Conservation (phyloP, 2,797 vertebrate species). For the Peromyscus aztecus region DNA sequence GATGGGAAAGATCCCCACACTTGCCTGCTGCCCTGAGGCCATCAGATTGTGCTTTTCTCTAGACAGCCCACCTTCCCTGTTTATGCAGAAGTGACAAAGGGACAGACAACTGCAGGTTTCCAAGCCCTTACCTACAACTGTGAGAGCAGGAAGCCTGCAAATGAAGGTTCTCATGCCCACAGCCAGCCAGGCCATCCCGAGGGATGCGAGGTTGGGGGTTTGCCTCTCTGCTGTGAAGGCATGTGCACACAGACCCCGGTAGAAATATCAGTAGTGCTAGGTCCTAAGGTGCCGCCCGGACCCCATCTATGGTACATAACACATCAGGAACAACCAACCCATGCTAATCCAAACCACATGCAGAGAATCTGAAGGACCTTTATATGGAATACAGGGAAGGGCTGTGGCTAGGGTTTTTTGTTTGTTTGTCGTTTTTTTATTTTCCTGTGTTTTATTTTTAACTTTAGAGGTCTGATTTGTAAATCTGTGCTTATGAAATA, state of each 20-base stretch:
- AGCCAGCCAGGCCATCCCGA: neutral
- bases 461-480: neutral
- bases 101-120: neutral
- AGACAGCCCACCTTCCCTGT: neutral
- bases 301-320: rapidly evolving
- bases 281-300: neutral
- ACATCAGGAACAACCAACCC: neutral
- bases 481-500: neutral
- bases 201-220: neutral
- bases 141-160: neutral
- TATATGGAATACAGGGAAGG: too few species aligned
- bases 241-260: neutral
- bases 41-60: neutral
- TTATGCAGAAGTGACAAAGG: neutral
- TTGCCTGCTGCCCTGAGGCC: neutral
- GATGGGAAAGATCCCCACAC: rapidly evolving
- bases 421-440: neutral
- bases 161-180: neutral
- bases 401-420: neutral
- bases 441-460: neutral
- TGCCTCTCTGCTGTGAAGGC: neutral
- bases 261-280: neutral
- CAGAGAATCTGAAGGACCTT: neutral
- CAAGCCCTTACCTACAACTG: neutral
- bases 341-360: neutral